Base-by-base conservation (phyloP, 2,797 vertebrate species). In the Tadarida brasiliensis region DNA sequence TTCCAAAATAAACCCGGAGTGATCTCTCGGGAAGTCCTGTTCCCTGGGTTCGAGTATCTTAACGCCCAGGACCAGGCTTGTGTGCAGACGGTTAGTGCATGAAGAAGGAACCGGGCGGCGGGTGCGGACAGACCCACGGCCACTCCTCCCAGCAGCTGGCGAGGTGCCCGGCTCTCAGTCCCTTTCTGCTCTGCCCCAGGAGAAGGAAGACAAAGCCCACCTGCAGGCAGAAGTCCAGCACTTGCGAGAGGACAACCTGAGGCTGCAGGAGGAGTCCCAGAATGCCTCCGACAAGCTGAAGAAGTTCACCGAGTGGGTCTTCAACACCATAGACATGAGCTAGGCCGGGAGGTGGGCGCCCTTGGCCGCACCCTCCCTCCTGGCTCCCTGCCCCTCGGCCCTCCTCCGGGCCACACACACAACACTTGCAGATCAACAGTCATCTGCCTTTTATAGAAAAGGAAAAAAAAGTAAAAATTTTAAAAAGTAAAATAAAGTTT, bases 241-340 rank as follows among this genome's bases (percentile, higher is more conserved):
- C 95, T 98, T 99, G 87, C 99, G 99, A 92, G 99, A 99, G 96
- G 99, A 99, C 98, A 99, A 99, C 98, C 98, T 99, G 98, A 98
- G 99, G 77, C 99, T 99, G 95, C 99, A 99, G 97, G 99, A 99
- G 98, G 99, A 99, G 97, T 99, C 99, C 73, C 99, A 99, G 98
- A 99, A 99, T 14, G 99, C 99, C 94, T 99, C 99, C 0, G 99
- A 99, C 98, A 99, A 99, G 97, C 99, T 99, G 96, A 99, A 99
- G 98, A 99, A 99, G 98, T 99, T 99, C 98, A 99, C 99, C 0
- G 99, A 99, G 95, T 99, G 99, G 99, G 99, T 99, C 98, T 99
- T 99, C 98, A 99, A 99, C 98, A 99, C 99, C 96, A 99, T 99
- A 61, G 99, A 99, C 98, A 99, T 99, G 99, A 99, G 99, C 98